Evolutionary conservation across 2,888 invertebrate genomes (phyloP).

Genomic region (Aethes cnicana): DNA sequence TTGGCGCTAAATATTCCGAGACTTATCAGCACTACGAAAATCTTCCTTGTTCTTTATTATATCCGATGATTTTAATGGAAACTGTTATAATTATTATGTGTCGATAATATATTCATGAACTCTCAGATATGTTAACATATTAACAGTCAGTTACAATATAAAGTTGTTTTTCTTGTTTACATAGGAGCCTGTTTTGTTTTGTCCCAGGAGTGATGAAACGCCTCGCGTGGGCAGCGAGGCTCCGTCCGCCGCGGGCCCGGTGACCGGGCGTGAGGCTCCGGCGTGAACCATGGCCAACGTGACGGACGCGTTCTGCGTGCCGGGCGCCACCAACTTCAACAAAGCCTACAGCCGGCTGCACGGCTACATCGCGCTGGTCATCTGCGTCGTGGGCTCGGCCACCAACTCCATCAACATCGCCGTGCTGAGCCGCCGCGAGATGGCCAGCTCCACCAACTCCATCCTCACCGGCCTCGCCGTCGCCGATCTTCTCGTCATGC

Average conservation of each 20-base stretch:
- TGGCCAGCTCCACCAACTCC: constrained; percentile 95
- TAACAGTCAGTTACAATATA: not conserved
- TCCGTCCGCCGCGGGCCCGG: constrained; percentile 28
- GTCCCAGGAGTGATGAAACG: constrained; percentile 23
- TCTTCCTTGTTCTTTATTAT: constrained; percentile 20
- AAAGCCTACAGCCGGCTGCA: constrained; percentile 88
- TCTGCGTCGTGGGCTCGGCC: constrained; percentile 94
- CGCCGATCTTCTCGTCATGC: constrained; percentile 96
- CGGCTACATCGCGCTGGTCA: constrained; percentile 92
- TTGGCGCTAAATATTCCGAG: constrained; percentile 41
- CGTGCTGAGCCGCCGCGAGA: constrained; percentile 93
- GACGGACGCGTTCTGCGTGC: constrained; percentile 79
- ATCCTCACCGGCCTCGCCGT: constrained; percentile 95
- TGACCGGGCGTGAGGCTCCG: constrained; percentile 35
- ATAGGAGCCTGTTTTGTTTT: not conserved
- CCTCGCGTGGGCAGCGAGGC: constrained; percentile 13
- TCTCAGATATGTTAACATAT: not conserved
- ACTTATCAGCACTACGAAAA: constrained; percentile 20
- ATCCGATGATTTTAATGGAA: constrained; percentile 5
- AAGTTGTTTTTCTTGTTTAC: too few relatives aligned
- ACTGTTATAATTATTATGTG: not conserved
- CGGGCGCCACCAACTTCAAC: constrained; percentile 83
- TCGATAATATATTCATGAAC: not conserved
- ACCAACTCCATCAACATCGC: constrained; percentile 96
- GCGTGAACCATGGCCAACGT: constrained; percentile 61